Conservation (phyloP, 2,797 vertebrate species). For the Oreortyx pictus region DNA sequence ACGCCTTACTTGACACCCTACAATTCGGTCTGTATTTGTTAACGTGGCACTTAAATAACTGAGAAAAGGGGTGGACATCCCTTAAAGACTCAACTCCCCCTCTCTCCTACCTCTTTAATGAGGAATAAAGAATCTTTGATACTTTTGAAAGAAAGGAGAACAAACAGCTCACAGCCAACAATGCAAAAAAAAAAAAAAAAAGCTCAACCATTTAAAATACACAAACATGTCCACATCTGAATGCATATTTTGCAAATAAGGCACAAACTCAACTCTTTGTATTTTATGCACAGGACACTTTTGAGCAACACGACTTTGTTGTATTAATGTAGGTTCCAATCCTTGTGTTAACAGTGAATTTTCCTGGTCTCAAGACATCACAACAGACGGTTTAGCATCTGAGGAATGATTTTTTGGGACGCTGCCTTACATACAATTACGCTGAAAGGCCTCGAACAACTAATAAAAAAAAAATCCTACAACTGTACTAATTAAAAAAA, state of each 20-base stretch:
- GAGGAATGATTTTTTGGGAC: not conserved
- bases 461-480: slow-evolving; percentile 23
- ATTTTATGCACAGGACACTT: not conserved
- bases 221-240: not conserved
- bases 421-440: not conserved
- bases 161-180: not conserved
- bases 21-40: not conserved
- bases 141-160: not conserved
- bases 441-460: slow-evolving; percentile 23
- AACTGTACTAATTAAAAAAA: not conserved
- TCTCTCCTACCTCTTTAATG: not conserved
- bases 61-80: not conserved
- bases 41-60: not conserved
- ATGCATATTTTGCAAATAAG: not conserved
- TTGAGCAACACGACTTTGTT: not conserved
- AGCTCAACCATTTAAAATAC: not conserved
- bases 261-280: not conserved
- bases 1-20: not conserved
- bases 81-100: not conserved
- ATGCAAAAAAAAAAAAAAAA: not conserved
- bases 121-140: slow-evolving; percentile 11
- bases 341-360: not conserved
- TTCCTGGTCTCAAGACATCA: not conserved
- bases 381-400: not conserved
- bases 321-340: not conserved